phyloP scores from a whole-genome alignment of 2,113 vertebrate species.

The Nothobranchius furzeri region DNA sequence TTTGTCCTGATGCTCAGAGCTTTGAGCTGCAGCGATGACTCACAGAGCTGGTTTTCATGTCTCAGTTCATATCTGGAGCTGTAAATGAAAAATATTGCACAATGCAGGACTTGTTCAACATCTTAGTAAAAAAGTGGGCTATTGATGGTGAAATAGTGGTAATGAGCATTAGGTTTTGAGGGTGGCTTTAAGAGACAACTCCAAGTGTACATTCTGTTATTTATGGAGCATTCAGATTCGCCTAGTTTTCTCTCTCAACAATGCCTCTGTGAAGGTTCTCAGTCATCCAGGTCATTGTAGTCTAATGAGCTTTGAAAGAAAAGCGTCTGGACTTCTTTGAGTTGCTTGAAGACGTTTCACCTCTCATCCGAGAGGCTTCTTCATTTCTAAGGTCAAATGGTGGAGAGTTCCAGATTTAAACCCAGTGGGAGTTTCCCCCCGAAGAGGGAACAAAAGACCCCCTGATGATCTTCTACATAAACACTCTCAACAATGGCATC shows the following conservation, averaged over 20 bases:
- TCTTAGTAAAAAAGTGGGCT: not conserved
- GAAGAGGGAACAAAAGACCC: no score
- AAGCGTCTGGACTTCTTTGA: no score
- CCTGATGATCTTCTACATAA: no score
- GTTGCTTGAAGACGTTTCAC: no score
- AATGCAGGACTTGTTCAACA: not conserved
- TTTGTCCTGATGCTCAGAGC: not conserved
- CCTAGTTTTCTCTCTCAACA: no score
- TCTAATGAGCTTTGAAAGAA: no score
- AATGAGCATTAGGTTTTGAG: not conserved
- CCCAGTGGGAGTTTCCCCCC: no score
- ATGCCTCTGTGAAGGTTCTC: no score
- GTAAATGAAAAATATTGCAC: not conserved
- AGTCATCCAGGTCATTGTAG: no score
- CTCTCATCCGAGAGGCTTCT: no score
- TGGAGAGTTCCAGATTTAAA: no score
- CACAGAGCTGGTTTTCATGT: not conserved
- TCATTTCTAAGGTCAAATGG: no score
- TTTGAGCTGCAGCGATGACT: slow-evolving; percentile 1
- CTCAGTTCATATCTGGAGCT: not conserved
- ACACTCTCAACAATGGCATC: not conserved
- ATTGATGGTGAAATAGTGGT: not conserved
- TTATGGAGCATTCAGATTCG: not conserved
- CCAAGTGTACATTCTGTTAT: not conserved
- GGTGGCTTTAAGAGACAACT: not conserved